A percentile compares a stretch with the other conserved stretches of the same genome.
Conservation (phyloP, 1,140 invertebrate genomes). For the Pseudomyrmex sp. region DNA sequence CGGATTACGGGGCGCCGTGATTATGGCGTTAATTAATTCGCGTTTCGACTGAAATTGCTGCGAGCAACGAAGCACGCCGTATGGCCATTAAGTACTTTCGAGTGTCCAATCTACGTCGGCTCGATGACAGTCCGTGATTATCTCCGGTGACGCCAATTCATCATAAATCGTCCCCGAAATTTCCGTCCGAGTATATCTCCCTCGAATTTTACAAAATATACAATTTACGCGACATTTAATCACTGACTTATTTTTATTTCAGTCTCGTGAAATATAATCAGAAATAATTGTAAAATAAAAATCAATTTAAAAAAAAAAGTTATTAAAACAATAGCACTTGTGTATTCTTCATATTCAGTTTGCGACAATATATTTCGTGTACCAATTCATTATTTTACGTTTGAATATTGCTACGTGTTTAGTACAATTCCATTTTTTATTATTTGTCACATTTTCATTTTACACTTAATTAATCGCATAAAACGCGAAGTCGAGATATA, state of each 20-base stretch:
- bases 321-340: no score
- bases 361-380: no score
- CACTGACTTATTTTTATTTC: neutral
- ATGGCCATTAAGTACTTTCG: constrained; percentile 54
- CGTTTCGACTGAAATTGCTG: constrained; percentile 54
- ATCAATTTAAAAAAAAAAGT: neutral
- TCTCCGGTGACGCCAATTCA: constrained; percentile 25
- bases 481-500: no score
- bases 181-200: neutral
- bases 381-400: no score
- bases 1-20: constrained; percentile 37
- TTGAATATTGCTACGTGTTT: no score
- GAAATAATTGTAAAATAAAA: neutral
- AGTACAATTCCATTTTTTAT: neutral
- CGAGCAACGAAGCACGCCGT: constrained; percentile 47
- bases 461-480: neutral
- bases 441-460: neutral
- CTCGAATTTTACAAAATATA: neutral
- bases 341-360: no score
- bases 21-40: constrained; percentile 54
- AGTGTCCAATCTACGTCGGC: constrained; percentile 50
- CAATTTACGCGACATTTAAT: neutral
- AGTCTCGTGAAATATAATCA: no score
- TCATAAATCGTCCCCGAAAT: constrained; percentile 23
- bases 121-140: constrained; percentile 42